Conservation (phyloP, 2,797 vertebrate genomes). For the Nannoperca obscura region DNA sequence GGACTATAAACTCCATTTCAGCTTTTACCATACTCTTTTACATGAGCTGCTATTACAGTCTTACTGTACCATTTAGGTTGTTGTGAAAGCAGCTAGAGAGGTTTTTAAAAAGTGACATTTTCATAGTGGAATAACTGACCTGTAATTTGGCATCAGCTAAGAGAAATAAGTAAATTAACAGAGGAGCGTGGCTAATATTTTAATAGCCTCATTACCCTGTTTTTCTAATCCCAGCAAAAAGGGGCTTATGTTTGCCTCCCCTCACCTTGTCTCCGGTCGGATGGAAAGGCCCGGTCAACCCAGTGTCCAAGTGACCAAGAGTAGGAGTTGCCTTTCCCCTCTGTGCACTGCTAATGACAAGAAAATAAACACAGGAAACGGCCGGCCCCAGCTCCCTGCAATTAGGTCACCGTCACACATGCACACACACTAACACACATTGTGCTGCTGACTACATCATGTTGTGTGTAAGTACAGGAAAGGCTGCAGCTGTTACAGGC, state of each 20-base stretch:
- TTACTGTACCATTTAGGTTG: constrained; percentile 3
- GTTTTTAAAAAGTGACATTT: constrained; percentile 27
- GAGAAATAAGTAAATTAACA: constrained; percentile 43
- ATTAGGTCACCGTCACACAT: constrained; percentile 75
- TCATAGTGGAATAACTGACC: constrained; percentile 27
- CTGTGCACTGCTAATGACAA: constrained; percentile 67
- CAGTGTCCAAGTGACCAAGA: constrained; percentile 51
- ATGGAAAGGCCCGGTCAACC: constrained; percentile 48
- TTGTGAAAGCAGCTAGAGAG: background rate
- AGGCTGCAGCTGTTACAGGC: constrained; percentile 59
- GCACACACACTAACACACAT: constrained; percentile 55
- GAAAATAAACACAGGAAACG: constrained; percentile 82
- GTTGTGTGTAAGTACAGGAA: constrained; percentile 46
- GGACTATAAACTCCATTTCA: constrained; percentile 14
- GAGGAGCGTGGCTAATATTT: constrained; percentile 52
- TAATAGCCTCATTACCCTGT: constrained; percentile 35
- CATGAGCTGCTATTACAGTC: background rate
- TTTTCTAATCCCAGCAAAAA: constrained; percentile 53
- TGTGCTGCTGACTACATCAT: constrained; percentile 56
- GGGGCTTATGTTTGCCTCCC: constrained; percentile 42
- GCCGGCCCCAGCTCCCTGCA: constrained; percentile 63
- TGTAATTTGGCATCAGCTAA: constrained; percentile 31
- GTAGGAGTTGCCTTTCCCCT: constrained; percentile 59
- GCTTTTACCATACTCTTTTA: constrained; percentile 7
- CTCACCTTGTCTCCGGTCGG: constrained; percentile 46